A percentile compares a stretch with the other conserved stretches of the same genome.
Evolutionary conservation across 2,113 vertebrate genomes (phyloP).

Genomic region (Calypte anna): DNA sequence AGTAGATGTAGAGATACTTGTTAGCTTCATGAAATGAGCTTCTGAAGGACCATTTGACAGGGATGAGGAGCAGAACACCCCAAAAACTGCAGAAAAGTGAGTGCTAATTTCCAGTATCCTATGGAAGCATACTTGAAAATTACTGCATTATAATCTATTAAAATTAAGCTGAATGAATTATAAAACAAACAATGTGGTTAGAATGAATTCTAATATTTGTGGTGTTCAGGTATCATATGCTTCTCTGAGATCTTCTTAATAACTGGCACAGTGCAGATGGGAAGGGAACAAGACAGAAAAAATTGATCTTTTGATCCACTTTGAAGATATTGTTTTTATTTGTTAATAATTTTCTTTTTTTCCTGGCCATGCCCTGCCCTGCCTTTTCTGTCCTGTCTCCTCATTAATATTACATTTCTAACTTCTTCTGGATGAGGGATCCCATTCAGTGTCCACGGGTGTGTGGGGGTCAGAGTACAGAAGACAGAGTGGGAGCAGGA

Average conservation of each 20-base stretch:
- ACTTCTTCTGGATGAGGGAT: not conserved
- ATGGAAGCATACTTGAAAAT: not conserved
- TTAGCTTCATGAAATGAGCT: constrained; percentile 90
- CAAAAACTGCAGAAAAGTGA: constrained; percentile 93
- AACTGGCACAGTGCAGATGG: not conserved
- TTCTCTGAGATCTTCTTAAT: not conserved
- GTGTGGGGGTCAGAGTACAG: not conserved
- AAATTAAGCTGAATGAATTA: not conserved
- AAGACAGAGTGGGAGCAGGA: not conserved
- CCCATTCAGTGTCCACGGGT: accelerated
- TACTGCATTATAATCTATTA: not conserved
- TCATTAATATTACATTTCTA: not conserved
- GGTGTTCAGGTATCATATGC: not conserved
- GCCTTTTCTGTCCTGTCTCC: not conserved
- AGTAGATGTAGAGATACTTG: constrained; percentile 86
- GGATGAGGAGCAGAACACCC: constrained; percentile 95
- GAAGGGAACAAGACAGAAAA: not conserved
- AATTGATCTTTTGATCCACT: not conserved
- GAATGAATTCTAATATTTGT: not conserved
- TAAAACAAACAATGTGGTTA: not conserved
- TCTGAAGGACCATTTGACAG: constrained; percentile 93
- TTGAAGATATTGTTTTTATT: not conserved
- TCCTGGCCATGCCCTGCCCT: not conserved
- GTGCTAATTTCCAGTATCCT: constrained; percentile 21
- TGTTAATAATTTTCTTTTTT: not conserved